These are phyloP conservation scores for Madoqua kirkii DNA, from an alignment of 2,113 vertebrate genomes.

Conservation along the genomic window DNA sequence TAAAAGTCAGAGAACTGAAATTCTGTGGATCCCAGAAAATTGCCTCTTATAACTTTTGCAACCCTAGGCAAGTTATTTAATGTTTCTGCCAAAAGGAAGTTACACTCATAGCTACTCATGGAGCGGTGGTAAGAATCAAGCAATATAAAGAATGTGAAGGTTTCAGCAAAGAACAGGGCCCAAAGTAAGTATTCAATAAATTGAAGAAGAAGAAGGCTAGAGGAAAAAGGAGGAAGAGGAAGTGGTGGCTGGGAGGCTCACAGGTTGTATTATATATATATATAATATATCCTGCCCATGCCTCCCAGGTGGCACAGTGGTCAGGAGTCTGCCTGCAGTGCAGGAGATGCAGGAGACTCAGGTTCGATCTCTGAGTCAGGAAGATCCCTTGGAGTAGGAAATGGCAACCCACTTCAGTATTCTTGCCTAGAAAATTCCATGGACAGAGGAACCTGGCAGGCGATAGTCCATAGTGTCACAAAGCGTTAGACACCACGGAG, in stretches of 20 bases:
- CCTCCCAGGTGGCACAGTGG: background rate
- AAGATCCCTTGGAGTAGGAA: background rate
- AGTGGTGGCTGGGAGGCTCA: background rate
- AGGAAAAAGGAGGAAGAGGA: background rate
- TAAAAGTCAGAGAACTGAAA: background rate
- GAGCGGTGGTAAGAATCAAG: background rate
- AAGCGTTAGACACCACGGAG: background rate
- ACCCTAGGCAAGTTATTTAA: background rate
- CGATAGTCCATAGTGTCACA: background rate
- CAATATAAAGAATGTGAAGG: background rate
- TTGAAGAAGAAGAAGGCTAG: background rate
- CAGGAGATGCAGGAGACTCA: background rate
- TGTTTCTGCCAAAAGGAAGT: background rate
- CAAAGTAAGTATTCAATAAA: background rate
- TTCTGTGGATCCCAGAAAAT: background rate
- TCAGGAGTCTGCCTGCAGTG: background rate
- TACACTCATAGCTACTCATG: background rate
- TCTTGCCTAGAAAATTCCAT: background rate
- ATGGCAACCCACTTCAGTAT: background rate
- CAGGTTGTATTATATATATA: background rate
- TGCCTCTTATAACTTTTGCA: background rate
- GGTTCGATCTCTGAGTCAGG: background rate
- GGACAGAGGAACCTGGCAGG: background rate
- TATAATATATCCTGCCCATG: background rate
- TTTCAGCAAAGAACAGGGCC: background rate